Percentiles rank a stretch among this genome's conserved stretches.
Evolutionary conservation across 2,113 vertebrate species (phyloP).

Genomic region (Circaetus gallicus): DNA sequence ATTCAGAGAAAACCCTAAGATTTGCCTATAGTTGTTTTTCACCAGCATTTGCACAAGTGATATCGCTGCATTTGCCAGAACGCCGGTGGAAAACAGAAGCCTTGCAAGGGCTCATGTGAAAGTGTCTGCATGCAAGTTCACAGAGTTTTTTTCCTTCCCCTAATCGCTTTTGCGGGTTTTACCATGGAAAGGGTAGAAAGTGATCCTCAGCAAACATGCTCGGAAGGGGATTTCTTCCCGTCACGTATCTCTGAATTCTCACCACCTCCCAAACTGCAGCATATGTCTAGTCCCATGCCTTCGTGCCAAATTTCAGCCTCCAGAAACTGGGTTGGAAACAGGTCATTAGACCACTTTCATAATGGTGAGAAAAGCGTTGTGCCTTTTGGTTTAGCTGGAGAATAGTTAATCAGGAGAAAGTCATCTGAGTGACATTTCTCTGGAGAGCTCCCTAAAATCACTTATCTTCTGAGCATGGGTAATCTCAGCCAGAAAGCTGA

Average conservation of each 20-base stretch:
- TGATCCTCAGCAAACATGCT: background rate
- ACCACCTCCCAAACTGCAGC: background rate
- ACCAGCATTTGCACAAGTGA: background rate
- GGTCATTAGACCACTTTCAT: background rate
- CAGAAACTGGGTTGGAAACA: background rate
- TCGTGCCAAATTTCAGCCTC: background rate
- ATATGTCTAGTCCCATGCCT: background rate
- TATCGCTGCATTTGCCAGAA: background rate
- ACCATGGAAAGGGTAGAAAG: background rate
- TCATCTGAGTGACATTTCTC: background rate
- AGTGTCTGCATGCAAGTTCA: background rate
- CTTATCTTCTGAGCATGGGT: background rate
- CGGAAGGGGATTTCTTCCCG: background rate
- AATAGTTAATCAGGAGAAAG: background rate
- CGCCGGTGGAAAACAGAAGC: background rate
- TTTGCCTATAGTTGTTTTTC: background rate
- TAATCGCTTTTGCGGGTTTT: background rate
- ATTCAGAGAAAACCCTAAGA: slow-evolving; percentile 38
- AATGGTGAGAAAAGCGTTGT: background rate
- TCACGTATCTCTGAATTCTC: background rate
- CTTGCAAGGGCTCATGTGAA: background rate
- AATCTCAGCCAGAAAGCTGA: background rate
- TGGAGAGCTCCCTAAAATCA: background rate
- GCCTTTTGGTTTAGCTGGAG: background rate
- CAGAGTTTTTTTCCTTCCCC: background rate